Evolutionary conservation across 2,113 vertebrate genomes (phyloP).

Genomic region (Helogale parvula): DNA sequence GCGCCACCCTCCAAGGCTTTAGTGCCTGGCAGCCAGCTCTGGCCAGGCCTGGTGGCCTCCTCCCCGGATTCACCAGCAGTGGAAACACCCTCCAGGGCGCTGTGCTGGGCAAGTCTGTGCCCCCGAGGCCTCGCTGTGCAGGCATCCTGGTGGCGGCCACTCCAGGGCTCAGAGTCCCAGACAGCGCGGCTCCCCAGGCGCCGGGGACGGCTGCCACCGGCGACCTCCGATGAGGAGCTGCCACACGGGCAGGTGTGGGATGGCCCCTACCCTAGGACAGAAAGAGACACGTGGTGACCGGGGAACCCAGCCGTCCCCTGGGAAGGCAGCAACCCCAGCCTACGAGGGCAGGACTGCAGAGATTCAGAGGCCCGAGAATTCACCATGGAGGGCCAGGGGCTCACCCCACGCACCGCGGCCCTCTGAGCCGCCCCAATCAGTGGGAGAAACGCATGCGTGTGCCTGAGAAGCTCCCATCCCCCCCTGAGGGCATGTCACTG

Average conservation of each 20-base stretch:
- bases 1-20: too few species aligned
- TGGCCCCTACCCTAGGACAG: background rate
- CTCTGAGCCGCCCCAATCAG: background rate
- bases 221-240: background rate
- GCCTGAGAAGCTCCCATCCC: background rate
- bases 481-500: background rate
- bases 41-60: rapidly evolving
- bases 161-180: background rate
- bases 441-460: too few species aligned
- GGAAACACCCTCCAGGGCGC: background rate
- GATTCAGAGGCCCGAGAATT: background rate
- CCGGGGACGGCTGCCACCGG: background rate
- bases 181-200: background rate
- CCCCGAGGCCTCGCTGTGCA: background rate
- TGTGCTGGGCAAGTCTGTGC: background rate
- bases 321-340: background rate
- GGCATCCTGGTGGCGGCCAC: background rate
- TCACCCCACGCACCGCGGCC: background rate
- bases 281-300: background rate
- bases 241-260: background rate
- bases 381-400: background rate
- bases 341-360: background rate
- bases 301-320: background rate
- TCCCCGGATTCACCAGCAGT: background rate
- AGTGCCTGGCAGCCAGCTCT: background rate